These are phyloP conservation scores for Orbicella faveolata DNA, from an alignment of 64 coral and sea anemone genomes.

Conservation along the genomic window DNA sequence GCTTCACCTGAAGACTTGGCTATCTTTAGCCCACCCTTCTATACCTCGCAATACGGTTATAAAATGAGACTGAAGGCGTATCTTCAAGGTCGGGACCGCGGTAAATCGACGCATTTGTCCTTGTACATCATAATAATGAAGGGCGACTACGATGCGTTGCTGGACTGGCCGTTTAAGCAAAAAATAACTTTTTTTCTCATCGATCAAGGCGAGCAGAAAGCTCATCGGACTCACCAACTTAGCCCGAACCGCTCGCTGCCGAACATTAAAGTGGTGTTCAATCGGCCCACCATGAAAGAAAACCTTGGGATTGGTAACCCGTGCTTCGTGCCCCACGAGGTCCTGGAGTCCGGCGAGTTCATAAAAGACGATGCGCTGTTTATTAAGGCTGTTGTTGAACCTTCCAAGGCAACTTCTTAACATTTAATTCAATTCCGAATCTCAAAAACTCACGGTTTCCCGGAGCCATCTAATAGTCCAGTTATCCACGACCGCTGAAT, in stretches of 20 bases:
- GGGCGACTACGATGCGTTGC: constrained; percentile 87
- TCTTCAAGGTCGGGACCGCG: constrained; percentile 89
- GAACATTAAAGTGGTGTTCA: constrained; percentile 98
- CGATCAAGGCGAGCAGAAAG: constrained; percentile 88
- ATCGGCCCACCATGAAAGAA: constrained; percentile 82
- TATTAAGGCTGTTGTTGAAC: constrained; percentile 90
- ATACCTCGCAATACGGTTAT: constrained; percentile 95
- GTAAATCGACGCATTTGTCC: constrained; percentile 87
- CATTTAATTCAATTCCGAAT: not conserved
- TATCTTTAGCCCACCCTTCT: constrained; percentile 96
- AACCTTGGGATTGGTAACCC: constrained; percentile 98
- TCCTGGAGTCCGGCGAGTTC: constrained; percentile 74
- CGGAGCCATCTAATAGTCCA: too few species aligned
- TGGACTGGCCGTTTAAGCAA: constrained; percentile 98
- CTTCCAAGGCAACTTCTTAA: constrained; percentile 42
- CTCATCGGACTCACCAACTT: constrained; percentile 82
- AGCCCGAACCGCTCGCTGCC: constrained; percentile 94
- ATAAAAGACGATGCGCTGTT: constrained; percentile 93
- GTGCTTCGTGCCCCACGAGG: constrained; percentile 92
- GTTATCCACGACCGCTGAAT: too few species aligned
- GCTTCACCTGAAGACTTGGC: constrained; percentile 85
- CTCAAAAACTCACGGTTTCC: too few species aligned
- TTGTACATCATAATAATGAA: constrained; percentile 99
- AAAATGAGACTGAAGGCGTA: constrained; percentile 95
- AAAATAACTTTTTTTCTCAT: constrained; percentile 97